phyloP scores from a whole-genome alignment of 2,888 invertebrate genomes.

The Eristalis pertinax region DNA sequence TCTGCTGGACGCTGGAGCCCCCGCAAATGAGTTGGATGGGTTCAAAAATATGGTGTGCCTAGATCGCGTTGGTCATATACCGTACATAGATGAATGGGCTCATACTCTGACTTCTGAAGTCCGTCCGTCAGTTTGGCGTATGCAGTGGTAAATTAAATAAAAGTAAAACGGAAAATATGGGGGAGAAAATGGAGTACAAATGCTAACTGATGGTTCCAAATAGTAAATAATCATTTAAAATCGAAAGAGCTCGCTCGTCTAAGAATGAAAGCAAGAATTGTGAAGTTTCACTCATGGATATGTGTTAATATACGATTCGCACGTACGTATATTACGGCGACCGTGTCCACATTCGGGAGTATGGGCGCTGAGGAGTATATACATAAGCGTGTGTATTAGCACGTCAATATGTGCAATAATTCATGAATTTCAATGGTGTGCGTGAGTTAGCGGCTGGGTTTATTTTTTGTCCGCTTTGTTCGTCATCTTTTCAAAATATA shows the following conservation, averaged over 20 bases:
- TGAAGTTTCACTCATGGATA: conserved; percentile 33
- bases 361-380: conserved; percentile 51
- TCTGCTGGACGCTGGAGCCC: not conserved
- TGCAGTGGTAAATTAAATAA: conserved; percentile 1
- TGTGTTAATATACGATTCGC: conserved; percentile 29
- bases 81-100: conserved; percentile 8
- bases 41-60: conserved; percentile 7
- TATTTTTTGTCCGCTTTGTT: conserved; percentile 70
- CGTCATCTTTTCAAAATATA: conserved; percentile 72
- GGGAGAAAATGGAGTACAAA: conserved; percentile 4
- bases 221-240: conserved; percentile 27
- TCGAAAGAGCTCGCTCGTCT: conserved; percentile 11
- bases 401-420: conserved; percentile 59
- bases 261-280: conserved; percentile 43
- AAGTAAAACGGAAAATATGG: not conserved
- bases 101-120: not conserved
- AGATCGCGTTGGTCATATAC: conserved; percentile 35
- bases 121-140: not conserved
- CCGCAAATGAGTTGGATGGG: not conserved
- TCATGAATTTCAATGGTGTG: conserved; percentile 40
- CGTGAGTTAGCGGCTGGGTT: conserved; percentile 71
- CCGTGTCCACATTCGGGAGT: conserved; percentile 47
- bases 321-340: conserved; percentile 22
- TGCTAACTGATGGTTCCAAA: conserved; percentile 2
- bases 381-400: conserved; percentile 59